Conservation (phyloP, 2,113 vertebrate species). For the Psittacula cyanocephala region DNA sequence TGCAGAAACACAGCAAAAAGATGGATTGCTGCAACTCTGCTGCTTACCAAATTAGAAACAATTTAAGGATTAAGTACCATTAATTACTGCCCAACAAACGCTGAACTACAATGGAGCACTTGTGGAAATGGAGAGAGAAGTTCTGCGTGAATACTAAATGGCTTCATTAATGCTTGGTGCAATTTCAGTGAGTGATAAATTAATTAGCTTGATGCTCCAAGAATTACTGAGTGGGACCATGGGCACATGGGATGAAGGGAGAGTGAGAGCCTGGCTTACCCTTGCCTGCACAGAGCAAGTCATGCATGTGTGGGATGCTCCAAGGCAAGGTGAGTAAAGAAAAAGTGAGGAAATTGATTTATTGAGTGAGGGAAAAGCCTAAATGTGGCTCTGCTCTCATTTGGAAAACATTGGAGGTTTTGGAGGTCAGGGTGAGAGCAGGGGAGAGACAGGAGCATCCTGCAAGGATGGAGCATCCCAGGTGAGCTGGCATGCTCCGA, state of each 20-base stretch:
- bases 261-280: neutral
- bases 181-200: slow-evolving; percentile 44
- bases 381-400: neutral
- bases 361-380: neutral
- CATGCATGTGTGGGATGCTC: neutral
- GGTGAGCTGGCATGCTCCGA: neutral
- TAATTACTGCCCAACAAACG: slow-evolving; percentile 76
- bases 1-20: neutral
- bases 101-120: slow-evolving; percentile 58
- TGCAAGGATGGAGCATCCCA: neutral
- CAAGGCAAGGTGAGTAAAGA: neutral
- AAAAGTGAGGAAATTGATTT: neutral
- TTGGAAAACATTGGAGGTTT: neutral
- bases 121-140: slow-evolving; percentile 58
- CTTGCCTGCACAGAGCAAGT: neutral
- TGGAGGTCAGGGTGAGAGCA: neutral
- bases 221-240: slow-evolving; percentile 22
- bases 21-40: slow-evolving; percentile 24
- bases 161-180: slow-evolving; percentile 44
- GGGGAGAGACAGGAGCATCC: neutral
- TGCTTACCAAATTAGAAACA: slow-evolving; percentile 72
- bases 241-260: neutral
- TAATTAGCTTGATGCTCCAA: slow-evolving; percentile 30
- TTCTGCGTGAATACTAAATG: slow-evolving; percentile 63
- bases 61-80: slow-evolving; percentile 74